Evolutionary conservation across 2,888 invertebrate species (phyloP), one percentile per base, ranked within the genome.

Genomic region (Conops quadrifasciatus): DNA sequence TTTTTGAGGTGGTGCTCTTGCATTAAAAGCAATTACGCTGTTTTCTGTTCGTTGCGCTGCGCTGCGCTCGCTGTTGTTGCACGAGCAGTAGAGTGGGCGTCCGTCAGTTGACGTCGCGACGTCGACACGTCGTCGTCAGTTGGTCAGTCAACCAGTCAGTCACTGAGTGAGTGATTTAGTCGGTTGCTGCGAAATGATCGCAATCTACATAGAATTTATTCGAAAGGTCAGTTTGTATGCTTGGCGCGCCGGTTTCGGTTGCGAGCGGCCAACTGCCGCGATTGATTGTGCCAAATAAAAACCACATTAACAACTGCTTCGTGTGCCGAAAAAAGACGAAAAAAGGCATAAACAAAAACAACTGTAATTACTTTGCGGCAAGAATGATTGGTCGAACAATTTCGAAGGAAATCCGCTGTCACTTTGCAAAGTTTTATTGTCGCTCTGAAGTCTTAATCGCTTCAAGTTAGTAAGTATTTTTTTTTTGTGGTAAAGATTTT

Each of bases 211-310:
- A 28, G 59, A 68, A 60, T 67, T 68, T 60, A 60, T 68, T n/a
- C 28, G 47, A 68, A 60, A 68, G 68, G 68, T 68, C 67, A 67
- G 26, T 66, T 67, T 16, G 36, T 36, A 7, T 36, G 36, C 4
- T 36, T 36, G 36, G 5, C 9, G 36, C 9, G 36, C 36, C 36
- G 36, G 36, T 36, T 36, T 4, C 19, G 45, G 9, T 9, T 36
- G 36, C 36, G 4, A 9, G 53, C 9, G 11, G 53, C 24, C 24
- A 24, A 28, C 26, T 24, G 5, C 59, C 15, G 24, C 43, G 45
- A 63, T 63, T 26, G 26, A 63, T 45, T 64, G 56, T 49, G 36
- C 56, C 24, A 70, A 70, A 47, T 67, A 59, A 36, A 36, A 36
- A 7, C 36, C 5, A 36, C 4, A 36, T 36, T 36, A 36, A 36